phyloP scores from a whole-genome alignment of 2,113 vertebrate genomes.

The Seriola dumerili region DNA sequence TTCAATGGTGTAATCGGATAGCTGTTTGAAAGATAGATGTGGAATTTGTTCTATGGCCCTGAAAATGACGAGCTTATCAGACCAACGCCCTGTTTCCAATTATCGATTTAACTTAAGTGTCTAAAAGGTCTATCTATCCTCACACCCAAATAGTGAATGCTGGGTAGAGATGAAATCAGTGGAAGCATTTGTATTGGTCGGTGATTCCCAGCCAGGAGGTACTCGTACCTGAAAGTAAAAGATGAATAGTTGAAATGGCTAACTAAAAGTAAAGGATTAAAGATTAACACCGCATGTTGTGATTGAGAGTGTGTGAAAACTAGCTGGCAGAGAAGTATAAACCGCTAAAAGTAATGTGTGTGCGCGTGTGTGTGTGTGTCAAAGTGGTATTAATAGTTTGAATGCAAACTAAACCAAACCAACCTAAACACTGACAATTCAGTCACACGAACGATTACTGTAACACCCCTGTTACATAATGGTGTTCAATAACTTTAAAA shows the following conservation, averaged over 20 bases:
- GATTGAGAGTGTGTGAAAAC: not conserved
- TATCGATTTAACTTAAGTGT: not conserved
- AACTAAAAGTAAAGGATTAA: not conserved
- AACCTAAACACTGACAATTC: not conserved
- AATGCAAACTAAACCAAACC: not conserved
- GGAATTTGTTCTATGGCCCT: slow-evolving; percentile 55
- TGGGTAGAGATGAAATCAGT: too few species aligned
- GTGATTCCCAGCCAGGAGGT: not conserved
- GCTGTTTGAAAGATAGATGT: slow-evolving; percentile 7
- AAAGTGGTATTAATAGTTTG: not conserved
- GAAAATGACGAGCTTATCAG: slow-evolving; percentile 34
- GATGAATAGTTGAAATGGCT: not conserved
- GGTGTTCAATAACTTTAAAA: not conserved
- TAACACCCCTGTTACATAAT: not conserved
- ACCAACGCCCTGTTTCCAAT: slow-evolving; percentile 1
- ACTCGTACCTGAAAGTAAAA: not conserved
- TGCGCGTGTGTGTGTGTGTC: too few species aligned
- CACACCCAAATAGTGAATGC: not conserved
- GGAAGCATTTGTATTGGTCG: not conserved
- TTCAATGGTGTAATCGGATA: slow-evolving; percentile 19
- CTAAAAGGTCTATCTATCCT: not conserved
- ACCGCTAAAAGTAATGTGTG: not conserved
- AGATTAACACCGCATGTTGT: not conserved
- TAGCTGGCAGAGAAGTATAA: not conserved
- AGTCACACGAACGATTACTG: not conserved